Evolutionary conservation across 2,888 invertebrate species (phyloP), one percentile per base, ranked within the genome.

Genomic region (Diloba caeruleocephala): DNA sequence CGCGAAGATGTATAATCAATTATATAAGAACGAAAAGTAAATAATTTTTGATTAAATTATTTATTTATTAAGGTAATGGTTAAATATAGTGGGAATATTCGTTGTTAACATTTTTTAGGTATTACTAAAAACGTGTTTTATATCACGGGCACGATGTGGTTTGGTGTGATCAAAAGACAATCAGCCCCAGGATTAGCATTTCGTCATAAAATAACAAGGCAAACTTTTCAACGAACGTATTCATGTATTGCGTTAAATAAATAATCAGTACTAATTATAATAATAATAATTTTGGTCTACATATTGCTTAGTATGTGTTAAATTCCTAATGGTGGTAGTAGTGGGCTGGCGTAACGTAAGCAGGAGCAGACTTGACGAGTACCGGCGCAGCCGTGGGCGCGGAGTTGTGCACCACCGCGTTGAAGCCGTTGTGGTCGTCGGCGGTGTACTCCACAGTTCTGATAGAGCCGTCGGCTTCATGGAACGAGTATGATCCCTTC

Each of bases 351-450:
- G 86, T 84, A 38, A 45, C 68, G 28, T 39, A 36, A 10, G 39
- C 56, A 31, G 45, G 54, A 4, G 44, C 41, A 14, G 87, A 79
- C 79, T 88, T 85, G 71, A 81, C 58, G 60, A 80, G 34, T 34
- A 78, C 80, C 38, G 87, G 88, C 10, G 87, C 83, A 56, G 78
- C 77, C 2, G 76, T 79, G 59, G 86, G 81, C 5, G 88, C 88
- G 43, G 79, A 74, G 84, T 87, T 85, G 81, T 87, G 86, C 10
- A 88, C 87, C 12, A 87, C 84, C 15, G 88, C 87, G 82, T 85
- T 87, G 79, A 87, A 87, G 17, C 88, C 93, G 69, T 81, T 89
- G 84, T 93, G 92, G 74, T 90, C 90, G 59, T 93, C 92, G 61
- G 93, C 92, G 70, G 90, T 81, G n/a, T n/a, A n/a, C n/a, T n/a